Base-by-base conservation (phyloP, 23 tunicate species). In the Aplidium turbinatum region DNA sequence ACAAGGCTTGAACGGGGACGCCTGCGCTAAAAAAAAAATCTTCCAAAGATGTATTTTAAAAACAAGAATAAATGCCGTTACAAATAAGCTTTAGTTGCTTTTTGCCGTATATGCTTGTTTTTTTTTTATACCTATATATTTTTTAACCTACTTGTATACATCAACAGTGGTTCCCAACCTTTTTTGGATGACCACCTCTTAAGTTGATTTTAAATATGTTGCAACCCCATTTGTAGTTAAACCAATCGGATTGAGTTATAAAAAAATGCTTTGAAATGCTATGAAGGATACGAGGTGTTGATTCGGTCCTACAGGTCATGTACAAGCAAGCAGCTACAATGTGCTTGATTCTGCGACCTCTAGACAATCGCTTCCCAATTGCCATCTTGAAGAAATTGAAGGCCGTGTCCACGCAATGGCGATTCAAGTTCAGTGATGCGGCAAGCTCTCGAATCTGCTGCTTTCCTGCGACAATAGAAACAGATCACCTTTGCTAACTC, bases 221-320 rank as follows among this genome's bases (percentile, higher is more conserved):
- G 9, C 25, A 23, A n/a, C n/a, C 22, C n/a, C 16, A 9, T 20
- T n/a, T 56, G 9, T 56, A 56, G 11, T 23, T n/a, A 56, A 56
- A 56, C 26, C 18, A n/a, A 23, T 11, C 16, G 9, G n/a, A 56
- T 23, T 11, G 25, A 7, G 16, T 7, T 7, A 20, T 7, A 22
- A 56, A 56, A n/a, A 11, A 16, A 13, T 56, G 68, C 19, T 61
- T 31, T n/a, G n/a, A n/a, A n/a, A n/a, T n/a, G n/a, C n/a, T n/a
- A n/a, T 0, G 58, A 82, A 89, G 89, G 96, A 89, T 89, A 89
- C 96, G 96, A 68, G 96, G 96, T 33, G 89, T 82, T 19, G 84
- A 77, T 40, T 78, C 89, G 32, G 80, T 82, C 51, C 96, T 82
- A 65, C 96, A 89, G 3, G 96, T 89, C 96, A 89, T 77, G 81